Percentiles rank a stretch among this genome's conserved stretches.
Conservation (phyloP, 64 coral and sea anemone species). For the Orbicella faveolata region DNA sequence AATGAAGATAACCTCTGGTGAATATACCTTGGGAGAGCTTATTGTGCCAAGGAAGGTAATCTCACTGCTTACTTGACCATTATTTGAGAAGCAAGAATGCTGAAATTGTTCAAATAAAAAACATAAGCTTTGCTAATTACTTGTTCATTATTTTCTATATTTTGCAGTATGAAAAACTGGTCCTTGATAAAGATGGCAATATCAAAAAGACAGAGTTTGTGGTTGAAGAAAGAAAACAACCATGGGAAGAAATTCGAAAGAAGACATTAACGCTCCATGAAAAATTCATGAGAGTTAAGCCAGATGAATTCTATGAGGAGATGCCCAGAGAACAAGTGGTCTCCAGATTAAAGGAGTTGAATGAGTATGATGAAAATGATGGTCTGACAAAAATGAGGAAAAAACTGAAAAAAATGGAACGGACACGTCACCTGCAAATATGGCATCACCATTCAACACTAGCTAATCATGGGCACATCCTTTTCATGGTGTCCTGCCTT, state of each 20-base stretch:
- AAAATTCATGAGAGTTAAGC: neutral
- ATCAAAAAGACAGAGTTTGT: neutral
- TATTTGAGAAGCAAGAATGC: too few relatives aligned
- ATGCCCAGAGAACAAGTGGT: constrained; percentile 3
- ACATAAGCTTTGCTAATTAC: too few relatives aligned
- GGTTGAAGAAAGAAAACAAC: constrained; percentile 32
- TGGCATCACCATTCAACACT: constrained; percentile 55
- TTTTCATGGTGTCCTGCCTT: neutral
- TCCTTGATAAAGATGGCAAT: too few relatives aligned
- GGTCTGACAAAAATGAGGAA: constrained; percentile 3
- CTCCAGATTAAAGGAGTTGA: neutral
- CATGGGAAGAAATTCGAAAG: constrained; percentile 32
- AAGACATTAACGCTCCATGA: neutral
- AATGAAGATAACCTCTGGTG: too few relatives aligned
- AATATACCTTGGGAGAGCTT: too few relatives aligned
- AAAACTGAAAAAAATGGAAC: neutral
- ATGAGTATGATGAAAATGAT: neutral
- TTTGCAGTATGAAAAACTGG: too few relatives aligned
- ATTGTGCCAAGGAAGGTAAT: too few relatives aligned
- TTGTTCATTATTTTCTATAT: too few relatives aligned
- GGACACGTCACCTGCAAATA: constrained; percentile 4
- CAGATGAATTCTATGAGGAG: neutral
- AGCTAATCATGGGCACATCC: constrained; percentile 38
- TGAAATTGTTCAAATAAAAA: too few relatives aligned
- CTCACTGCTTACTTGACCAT: too few relatives aligned